Base-by-base conservation (phyloP, 2,113 vertebrate species). In the Catagonus wagneri region DNA sequence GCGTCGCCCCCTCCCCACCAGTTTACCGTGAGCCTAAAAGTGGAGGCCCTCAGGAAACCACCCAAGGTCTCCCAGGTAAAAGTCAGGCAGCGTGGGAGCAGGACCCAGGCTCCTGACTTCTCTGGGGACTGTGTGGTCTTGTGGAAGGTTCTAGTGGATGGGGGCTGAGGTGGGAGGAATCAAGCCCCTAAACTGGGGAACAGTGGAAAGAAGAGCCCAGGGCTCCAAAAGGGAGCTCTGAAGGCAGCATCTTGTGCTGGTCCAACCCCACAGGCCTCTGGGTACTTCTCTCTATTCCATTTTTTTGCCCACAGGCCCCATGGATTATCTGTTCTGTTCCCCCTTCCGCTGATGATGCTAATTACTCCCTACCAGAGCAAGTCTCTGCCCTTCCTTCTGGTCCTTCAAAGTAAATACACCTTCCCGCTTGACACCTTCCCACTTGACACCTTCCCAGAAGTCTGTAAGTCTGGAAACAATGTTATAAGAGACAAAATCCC, bases 401-500 rank as follows among this genome's bases (percentile, higher is more conserved):
- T 61, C 52, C 71, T 54, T 88, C n/a, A 80, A 95, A 87, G 60
- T 27, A 95, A 84, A 84, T 5, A 74, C 15, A n/a, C 80, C 34
- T 81, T 29, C 81, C 16, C 16, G 29, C 32, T 71, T 89, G 44
- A 85, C 71, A 75, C 80, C 34, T 81, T 29, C 81, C 16, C 16
- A 29, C 32, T 71, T 89, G 44, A 85, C 71, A 75, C 39, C 87
- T 63, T 60, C 58, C 58, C 54, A 69, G 36, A 89, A 88, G 44
- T 74, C 54, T 93, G 14, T 58, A 80, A 84, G 50, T 56, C 25
- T 69, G 83, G 90, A 83, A 74, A 93, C 29, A 72, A 80, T 86
- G 95, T 85, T 60, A 52, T 3, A 72, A 91, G 29, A 85, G 17
- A 25, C 8, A 91, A 94, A 95, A 80, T 32, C 80, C 65, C 52